Base-by-base conservation (phyloP, 2,113 vertebrate species). In the Microtus pennsylvanicus region DNA sequence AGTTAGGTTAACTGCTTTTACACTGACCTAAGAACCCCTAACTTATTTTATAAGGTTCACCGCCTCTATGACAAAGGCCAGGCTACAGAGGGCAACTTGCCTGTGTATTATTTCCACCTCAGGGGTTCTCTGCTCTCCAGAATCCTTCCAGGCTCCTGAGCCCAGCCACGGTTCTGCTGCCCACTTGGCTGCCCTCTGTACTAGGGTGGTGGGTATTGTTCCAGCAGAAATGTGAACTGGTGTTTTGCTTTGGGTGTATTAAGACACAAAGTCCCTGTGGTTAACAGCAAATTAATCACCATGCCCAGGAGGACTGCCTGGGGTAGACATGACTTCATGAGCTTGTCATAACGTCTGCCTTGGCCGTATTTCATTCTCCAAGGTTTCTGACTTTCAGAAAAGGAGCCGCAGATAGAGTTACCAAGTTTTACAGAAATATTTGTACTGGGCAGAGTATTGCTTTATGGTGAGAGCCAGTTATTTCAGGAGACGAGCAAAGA, bases 271-370 rank as follows among this genome's bases (percentile, higher is more conserved):
- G 93, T 83, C 96, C 95, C 74, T 65, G 97, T 92, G 97, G 97
- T 94, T 98, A 94, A 89, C 98, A 98, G 98, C 98, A 98, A 98
- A 99, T 99, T 98, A 99, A 98, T 98, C 96, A 95, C 98, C 95
- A 97, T 22, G 70, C 97, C 98, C 97, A 98, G 98, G 98, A 98
- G 97, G 95, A 93, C 10, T 38, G 82, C 97, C 97, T 97, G 63
- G 35, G 93, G 97, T 76, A 98, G 98, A 98, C 98, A 95, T 98
- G 98, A 98, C 98, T 98, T 98, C 98, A 98, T 97, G 96, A 96
- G 97, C 96, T 81, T 98, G 97, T 98, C 97, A 88, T 96, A 98
- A 96, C 93, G 97, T 97, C 95, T 96, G 82, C 75, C 96, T 65
- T 98, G 98, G 98, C 98, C 90, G 28, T 98, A 98, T 97, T 98